Percentiles rank a stretch among this genome's conserved stretches.
phyloP scores from a whole-genome alignment of 2,113 vertebrate species.

The Malaclemys terrapin region DNA sequence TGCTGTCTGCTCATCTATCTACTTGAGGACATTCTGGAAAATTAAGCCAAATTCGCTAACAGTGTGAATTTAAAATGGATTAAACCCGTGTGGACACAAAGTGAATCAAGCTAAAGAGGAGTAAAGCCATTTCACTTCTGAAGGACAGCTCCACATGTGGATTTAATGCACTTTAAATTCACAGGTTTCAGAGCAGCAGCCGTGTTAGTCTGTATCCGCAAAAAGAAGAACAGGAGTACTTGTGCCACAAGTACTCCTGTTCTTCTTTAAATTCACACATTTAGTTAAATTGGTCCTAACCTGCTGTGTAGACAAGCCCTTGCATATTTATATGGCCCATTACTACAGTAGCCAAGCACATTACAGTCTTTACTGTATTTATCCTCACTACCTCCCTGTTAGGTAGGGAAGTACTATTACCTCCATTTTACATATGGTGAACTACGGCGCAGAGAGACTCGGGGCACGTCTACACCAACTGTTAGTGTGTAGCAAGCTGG shows the following conservation, averaged over 20 bases:
- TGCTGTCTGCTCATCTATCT: not conserved
- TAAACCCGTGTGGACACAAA: not conserved
- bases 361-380: not conserved
- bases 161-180: not conserved
- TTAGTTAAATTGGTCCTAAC: not conserved
- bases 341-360: not conserved
- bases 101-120: not conserved
- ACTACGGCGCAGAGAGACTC: not conserved
- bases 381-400: not conserved
- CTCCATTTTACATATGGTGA: not conserved
- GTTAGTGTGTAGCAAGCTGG: not conserved
- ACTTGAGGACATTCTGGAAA: not conserved
- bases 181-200: too few species aligned
- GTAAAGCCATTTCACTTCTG: not conserved
- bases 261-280: not conserved
- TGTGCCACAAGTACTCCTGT: too few species aligned
- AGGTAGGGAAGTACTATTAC: not conserved
- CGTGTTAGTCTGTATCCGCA: too few species aligned
- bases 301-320: not conserved
- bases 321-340: not conserved
- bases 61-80: not conserved
- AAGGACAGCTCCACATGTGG: not conserved
- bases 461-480: too few species aligned
- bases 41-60: fast-evolving
- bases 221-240: too few species aligned